Evolutionary conservation across 2,797 vertebrate genomes (phyloP).

Genomic region (Heteromormyrus szaboi): DNA sequence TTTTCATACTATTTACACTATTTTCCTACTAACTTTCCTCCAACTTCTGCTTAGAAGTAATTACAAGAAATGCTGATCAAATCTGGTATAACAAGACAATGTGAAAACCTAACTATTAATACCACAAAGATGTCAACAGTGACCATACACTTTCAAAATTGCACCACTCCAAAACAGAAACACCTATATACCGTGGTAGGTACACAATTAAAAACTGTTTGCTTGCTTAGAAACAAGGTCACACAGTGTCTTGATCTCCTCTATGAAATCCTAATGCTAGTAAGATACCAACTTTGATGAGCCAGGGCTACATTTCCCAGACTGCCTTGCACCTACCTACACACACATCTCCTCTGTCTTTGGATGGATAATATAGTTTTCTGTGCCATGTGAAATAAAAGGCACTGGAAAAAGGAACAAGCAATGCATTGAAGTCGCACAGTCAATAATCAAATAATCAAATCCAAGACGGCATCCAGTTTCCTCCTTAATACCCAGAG

Average conservation of each 20-base stretch:
- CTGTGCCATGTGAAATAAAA: not conserved
- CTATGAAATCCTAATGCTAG: not conserved
- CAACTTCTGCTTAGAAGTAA: not conserved
- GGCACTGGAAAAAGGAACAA: not conserved
- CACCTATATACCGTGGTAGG: not conserved
- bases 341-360: not conserved
- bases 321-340: not conserved
- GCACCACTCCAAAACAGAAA: not conserved
- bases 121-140: not conserved
- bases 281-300: not conserved
- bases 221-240: not conserved
- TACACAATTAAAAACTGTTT: not conserved
- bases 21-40: not conserved
- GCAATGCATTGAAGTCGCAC: not conserved
- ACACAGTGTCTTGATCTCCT: not conserved
- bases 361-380: not conserved
- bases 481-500: conserved; percentile 7
- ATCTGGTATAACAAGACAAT: not conserved
- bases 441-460: conserved; percentile 9
- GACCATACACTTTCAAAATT: not conserved
- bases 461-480: conserved; percentile 10
- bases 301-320: not conserved
- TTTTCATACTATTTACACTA: not conserved
- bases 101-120: not conserved
- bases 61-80: not conserved